These are phyloP conservation scores for Ophion obscuratus DNA, from an alignment of 2,888 invertebrate species.

Conservation along the genomic window DNA sequence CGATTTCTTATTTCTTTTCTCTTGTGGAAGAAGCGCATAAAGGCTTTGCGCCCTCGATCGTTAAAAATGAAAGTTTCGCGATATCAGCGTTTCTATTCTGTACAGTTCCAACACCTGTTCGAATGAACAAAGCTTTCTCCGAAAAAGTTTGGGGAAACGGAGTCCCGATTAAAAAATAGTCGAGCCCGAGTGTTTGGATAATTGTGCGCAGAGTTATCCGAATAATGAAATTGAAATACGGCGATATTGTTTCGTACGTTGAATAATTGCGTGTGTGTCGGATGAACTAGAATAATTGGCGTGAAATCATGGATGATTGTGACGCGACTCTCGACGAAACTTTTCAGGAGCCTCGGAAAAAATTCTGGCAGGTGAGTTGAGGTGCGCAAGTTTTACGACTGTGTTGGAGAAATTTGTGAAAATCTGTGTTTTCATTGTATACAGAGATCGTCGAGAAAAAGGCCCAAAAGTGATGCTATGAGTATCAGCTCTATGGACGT, in stretches of 20 bases:
- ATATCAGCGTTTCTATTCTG: not conserved
- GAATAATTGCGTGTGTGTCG: not conserved
- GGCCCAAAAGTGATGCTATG: conserved; percentile 80
- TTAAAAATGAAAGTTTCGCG: not conserved
- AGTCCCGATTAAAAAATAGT: not conserved
- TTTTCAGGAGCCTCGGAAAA: conserved; percentile 80
- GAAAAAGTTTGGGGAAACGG: not conserved
- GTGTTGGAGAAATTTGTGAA: not conserved
- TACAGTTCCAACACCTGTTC: conserved; percentile 32
- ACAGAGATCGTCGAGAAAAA: conserved; percentile 80
- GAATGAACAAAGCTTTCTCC: conserved; percentile 22
- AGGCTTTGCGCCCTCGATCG: not conserved
- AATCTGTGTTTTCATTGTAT: not conserved
- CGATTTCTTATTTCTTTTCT: not conserved
- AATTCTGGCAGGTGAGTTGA: conserved; percentile 80
- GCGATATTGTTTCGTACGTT: not conserved
- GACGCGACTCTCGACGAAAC: conserved; percentile 76
- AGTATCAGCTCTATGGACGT: conserved; percentile 81
- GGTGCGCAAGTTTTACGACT: not conserved
- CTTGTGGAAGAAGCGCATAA: not conserved
- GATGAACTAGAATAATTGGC: not conserved
- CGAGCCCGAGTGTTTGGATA: not conserved
- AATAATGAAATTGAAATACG: conserved; percentile 21
- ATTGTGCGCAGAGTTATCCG: not conserved
- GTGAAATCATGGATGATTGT: conserved; percentile 75